Conservation (phyloP, 2,113 vertebrate species). For the Theropithecus gelada region DNA sequence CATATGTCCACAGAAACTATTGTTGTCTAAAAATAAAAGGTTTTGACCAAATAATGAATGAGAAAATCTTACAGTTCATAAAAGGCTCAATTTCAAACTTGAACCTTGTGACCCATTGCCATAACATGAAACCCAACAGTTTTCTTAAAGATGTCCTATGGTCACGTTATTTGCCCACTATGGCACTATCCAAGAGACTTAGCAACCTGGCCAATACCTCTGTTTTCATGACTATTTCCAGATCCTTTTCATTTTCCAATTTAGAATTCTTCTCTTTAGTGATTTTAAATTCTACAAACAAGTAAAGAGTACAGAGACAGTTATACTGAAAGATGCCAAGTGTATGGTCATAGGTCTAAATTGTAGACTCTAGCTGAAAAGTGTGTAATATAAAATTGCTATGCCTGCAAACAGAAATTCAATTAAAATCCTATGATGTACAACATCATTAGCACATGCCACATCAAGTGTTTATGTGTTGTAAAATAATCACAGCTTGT, state of each 20-base stretch:
- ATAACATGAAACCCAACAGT: neutral
- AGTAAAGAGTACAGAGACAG: neutral
- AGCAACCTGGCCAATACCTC: neutral
- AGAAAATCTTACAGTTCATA: neutral
- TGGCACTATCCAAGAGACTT: neutral
- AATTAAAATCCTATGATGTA: neutral
- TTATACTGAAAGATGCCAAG: slow-evolving; percentile 22
- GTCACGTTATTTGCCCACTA: neutral
- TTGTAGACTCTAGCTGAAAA: neutral
- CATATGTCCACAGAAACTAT: neutral
- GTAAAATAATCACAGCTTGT: neutral
- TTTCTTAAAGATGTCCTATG: neutral
- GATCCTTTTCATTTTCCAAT: slow-evolving; percentile 25
- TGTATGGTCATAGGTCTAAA: slow-evolving; percentile 9
- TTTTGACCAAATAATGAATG: neutral
- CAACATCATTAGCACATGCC: neutral
- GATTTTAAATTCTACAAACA: slow-evolving; percentile 30
- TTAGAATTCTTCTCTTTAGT: slow-evolving; percentile 31
- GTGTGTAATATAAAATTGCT: slow-evolving; percentile 2
- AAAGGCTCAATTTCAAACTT: neutral
- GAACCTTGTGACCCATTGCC: neutral
- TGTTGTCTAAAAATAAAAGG: slow-evolving; percentile 12
- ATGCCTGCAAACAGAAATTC: slow-evolving; percentile 27
- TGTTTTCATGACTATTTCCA: slow-evolving; percentile 47
- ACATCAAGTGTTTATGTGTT: neutral